Percentiles rank a stretch among this genome's conserved stretches.
phyloP scores from a whole-genome alignment of 2,113 vertebrate species.

The Toxotes jaculatrix region DNA sequence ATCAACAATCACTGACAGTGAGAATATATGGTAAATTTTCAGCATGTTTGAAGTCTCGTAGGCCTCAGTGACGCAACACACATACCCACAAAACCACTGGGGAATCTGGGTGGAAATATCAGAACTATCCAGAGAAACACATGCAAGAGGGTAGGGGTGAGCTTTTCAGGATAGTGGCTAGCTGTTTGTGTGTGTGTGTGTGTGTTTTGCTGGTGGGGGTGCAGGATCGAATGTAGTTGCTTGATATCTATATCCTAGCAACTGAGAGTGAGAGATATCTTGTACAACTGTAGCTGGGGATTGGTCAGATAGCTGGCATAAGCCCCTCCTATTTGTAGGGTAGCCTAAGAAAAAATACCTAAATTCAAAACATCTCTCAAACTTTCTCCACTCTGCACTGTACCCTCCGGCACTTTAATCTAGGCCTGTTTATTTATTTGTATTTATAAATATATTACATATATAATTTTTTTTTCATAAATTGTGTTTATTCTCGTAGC shows the following conservation, averaged over 20 bases:
- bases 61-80: slow-evolving; percentile 62
- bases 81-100: slow-evolving; percentile 34
- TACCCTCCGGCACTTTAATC: slow-evolving; percentile 91
- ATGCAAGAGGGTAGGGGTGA: slow-evolving; percentile 49
- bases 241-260: slow-evolving; percentile 91
- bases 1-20: not conserved
- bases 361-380: slow-evolving; percentile 91
- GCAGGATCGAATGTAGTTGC: slow-evolving; percentile 83
- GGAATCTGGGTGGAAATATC: slow-evolving; percentile 73
- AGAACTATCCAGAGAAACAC: slow-evolving; percentile 55
- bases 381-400: slow-evolving; percentile 91
- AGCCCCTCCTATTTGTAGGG: slow-evolving; percentile 86
- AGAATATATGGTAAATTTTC: not conserved
- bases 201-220: slow-evolving; percentile 41
- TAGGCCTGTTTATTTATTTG: slow-evolving; percentile 79
- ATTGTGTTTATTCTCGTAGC: slow-evolving; percentile 55
- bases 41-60: not conserved
- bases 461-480: slow-evolving; percentile 14
- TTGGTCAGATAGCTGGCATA: slow-evolving; percentile 87
- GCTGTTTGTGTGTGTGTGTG: slow-evolving; percentile 22
- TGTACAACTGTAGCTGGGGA: slow-evolving; percentile 84
- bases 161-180: slow-evolving; percentile 67
- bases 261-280: slow-evolving; percentile 88
- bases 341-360: slow-evolving; percentile 82
- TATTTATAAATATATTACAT: slow-evolving; percentile 61